Evolutionary conservation across 2,797 vertebrate genomes (phyloP).

Genomic region (Gallinago stenura): DNA sequence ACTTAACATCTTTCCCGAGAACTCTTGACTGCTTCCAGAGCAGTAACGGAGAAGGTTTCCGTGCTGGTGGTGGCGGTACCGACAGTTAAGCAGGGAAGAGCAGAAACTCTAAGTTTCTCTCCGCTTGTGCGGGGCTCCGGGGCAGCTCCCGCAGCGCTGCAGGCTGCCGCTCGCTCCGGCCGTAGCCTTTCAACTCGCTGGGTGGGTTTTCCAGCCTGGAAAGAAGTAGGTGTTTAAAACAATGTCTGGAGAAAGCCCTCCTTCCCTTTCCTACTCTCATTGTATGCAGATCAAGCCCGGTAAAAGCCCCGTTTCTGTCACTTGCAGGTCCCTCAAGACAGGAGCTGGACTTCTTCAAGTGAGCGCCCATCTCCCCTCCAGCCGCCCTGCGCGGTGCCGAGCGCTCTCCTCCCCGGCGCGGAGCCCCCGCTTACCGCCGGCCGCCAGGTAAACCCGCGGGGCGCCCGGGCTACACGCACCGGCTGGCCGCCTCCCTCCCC

Average conservation of each 20-base stretch:
- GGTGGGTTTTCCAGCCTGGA: background rate
- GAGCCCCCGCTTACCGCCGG: background rate
- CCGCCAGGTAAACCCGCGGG: background rate
- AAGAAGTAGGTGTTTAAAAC: background rate
- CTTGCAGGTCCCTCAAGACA: background rate
- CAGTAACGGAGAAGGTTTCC: accelerated
- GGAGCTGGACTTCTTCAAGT: background rate
- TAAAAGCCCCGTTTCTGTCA: background rate
- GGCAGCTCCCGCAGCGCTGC: accelerated
- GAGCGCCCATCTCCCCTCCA: accelerated
- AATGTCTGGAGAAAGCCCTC: background rate
- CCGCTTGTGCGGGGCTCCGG: background rate
- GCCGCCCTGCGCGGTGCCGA: background rate
- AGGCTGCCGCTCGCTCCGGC: accelerated
- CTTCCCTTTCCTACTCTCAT: background rate
- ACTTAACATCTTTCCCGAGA: accelerated
- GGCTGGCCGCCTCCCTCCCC: background rate
- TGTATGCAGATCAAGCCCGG: background rate
- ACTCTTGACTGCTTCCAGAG: background rate
- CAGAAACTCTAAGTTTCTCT: background rate
- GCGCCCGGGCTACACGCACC: background rate
- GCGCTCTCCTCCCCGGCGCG: accelerated
- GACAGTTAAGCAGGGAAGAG: background rate
- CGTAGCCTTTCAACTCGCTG: background rate
- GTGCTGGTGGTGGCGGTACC: accelerated